These are phyloP conservation scores for Cochlearius cochlearius DNA, from an alignment of 2,113 vertebrate species.

Conservation along the genomic window DNA sequence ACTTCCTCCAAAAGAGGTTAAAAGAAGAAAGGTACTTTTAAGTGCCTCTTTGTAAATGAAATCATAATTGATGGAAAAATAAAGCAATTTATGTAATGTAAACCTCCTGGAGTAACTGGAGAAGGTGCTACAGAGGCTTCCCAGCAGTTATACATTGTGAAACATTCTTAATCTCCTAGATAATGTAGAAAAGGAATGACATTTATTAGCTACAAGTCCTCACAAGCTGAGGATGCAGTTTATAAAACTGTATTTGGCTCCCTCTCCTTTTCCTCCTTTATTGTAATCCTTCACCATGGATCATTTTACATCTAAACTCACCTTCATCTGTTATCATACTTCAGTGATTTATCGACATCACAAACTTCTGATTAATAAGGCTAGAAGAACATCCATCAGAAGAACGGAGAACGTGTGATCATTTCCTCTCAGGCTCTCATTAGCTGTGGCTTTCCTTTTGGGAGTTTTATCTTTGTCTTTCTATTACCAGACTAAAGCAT, in stretches of 20 bases:
- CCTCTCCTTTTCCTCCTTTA: background rate
- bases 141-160: slow-evolving; percentile 37
- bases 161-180: slow-evolving; percentile 56
- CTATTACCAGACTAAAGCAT: background rate
- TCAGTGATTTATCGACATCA: background rate
- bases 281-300: slow-evolving; percentile 14
- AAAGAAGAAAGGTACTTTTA: slow-evolving; percentile 34
- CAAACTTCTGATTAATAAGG: slow-evolving; percentile 18
- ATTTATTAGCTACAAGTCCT: slow-evolving; percentile 45
- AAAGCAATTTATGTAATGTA: slow-evolving; percentile 44
- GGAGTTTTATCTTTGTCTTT: slow-evolving; percentile 24
- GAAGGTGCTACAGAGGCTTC: slow-evolving; percentile 48
- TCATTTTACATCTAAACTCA: slow-evolving; percentile 30
- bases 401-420: slow-evolving; percentile 12
- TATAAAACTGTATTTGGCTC: background rate
- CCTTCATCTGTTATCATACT: slow-evolving; percentile 38
- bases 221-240: slow-evolving; percentile 40
- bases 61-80: slow-evolving; percentile 39
- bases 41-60: slow-evolving; percentile 33
- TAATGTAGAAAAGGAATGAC: slow-evolving; percentile 26
- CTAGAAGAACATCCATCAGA: slow-evolving; percentile 43
- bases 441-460: slow-evolving; percentile 10
- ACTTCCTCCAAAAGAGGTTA: background rate
- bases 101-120: slow-evolving; percentile 47
- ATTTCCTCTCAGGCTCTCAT: slow-evolving; percentile 34